These are phyloP conservation scores for Vidua macroura DNA, from an alignment of 2,113 vertebrate species.

Conservation along the genomic window DNA sequence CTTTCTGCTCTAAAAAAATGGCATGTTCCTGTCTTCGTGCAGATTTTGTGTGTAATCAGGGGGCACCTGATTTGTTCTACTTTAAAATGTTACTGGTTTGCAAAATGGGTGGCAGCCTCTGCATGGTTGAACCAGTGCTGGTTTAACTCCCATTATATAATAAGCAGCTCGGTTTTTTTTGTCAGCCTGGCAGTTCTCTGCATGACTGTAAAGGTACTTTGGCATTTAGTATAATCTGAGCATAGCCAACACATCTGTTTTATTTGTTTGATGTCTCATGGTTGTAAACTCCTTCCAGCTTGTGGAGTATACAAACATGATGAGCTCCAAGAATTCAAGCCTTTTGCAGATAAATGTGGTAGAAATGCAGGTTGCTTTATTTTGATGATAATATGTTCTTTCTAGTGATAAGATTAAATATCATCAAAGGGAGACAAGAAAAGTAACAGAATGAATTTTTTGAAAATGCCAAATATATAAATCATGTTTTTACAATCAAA, in stretches of 20 bases:
- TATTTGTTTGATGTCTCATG: not conserved
- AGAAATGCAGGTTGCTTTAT: not conserved
- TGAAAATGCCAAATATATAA: conserved; percentile 10
- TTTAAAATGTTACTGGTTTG: not conserved
- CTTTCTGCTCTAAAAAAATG: not conserved
- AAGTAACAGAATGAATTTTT: not conserved
- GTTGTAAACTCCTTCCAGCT: not conserved
- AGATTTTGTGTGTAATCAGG: not conserved
- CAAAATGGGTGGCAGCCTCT: not conserved
- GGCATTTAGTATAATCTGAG: not conserved
- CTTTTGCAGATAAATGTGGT: not conserved
- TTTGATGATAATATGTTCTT: not conserved
- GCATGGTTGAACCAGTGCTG: not conserved
- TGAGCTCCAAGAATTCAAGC: not conserved
- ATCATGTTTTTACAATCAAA: conserved; percentile 38
- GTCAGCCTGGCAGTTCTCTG: not conserved
- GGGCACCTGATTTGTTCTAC: not conserved
- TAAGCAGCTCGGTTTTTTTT: not conserved
- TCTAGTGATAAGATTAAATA: not conserved
- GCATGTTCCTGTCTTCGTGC: not conserved
- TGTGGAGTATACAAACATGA: not conserved
- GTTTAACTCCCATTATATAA: not conserved
- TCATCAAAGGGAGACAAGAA: not conserved
- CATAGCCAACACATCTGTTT: not conserved
- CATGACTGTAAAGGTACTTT: conserved; percentile 5